Conservation (phyloP, 2,797 vertebrate genomes). For the Distichodus sexfasciatus region DNA sequence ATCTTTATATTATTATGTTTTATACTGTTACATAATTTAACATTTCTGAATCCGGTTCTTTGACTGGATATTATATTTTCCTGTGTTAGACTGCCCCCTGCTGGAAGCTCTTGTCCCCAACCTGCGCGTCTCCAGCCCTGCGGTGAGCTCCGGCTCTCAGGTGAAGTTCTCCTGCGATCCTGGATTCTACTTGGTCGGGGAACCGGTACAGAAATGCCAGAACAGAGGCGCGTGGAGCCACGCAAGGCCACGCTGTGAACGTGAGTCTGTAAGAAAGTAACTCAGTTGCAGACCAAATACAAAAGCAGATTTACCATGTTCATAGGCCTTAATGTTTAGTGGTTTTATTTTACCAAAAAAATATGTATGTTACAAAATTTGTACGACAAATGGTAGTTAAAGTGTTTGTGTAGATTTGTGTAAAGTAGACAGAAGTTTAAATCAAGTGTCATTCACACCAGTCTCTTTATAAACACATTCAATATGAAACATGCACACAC, state of each 20-base stretch:
- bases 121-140: slow-evolving; percentile 75
- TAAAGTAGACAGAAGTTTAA: no score
- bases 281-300: no score
- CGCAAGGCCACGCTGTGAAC: slow-evolving; percentile 87
- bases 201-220: slow-evolving; percentile 86
- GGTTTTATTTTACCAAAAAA: not conserved
- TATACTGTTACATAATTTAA: no score
- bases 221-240: slow-evolving; percentile 94
- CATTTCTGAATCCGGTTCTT: not conserved
- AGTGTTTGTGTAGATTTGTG: no score
- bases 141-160: slow-evolving; percentile 85
- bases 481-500: not conserved
- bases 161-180: slow-evolving; percentile 90
- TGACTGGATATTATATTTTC: slow-evolving; percentile 40
- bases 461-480: no score
- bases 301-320: no score
- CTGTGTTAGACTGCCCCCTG: slow-evolving; percentile 82
- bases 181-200: slow-evolving; percentile 93
- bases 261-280: slow-evolving; percentile 71
- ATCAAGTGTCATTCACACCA: no score
- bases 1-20: not conserved
- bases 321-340: no score
- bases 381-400: not conserved
- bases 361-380: not conserved
- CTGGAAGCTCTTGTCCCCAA: slow-evolving; percentile 81